Percentiles rank a stretch among this genome's conserved stretches.
phyloP scores from a whole-genome alignment of 2,888 invertebrate species.

The Rhyacophila evoluta region DNA sequence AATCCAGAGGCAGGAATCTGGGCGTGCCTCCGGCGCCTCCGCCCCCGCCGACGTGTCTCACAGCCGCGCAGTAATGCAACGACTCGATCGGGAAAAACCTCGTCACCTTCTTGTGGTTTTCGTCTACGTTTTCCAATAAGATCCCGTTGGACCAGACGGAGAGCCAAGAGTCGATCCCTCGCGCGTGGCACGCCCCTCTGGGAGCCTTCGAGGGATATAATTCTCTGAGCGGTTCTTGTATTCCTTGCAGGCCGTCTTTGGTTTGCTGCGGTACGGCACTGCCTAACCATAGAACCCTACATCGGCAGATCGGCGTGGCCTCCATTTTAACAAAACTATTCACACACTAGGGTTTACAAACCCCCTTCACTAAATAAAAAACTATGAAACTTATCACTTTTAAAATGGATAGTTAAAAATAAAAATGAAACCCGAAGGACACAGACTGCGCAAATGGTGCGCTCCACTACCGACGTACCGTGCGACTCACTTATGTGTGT shows the following conservation, averaged over 20 bases:
- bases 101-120: conserved; percentile 93
- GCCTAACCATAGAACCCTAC: conserved; percentile 96
- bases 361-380: neutral
- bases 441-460: conserved; percentile 1
- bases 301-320: conserved; percentile 95
- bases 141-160: conserved; percentile 98
- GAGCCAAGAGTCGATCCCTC: conserved; percentile 96
- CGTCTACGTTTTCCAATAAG: conserved; percentile 94
- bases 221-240: conserved; percentile 96
- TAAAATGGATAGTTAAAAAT: neutral
- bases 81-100: conserved; percentile 96
- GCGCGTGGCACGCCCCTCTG: conserved; percentile 77
- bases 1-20: conserved; percentile 94
- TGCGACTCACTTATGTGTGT: conserved; percentile 41
- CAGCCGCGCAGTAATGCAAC: conserved; percentile 95
- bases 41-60: conserved; percentile 84
- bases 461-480: conserved; percentile 24
- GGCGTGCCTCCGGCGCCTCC: conserved; percentile 77
- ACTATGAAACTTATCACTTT: neutral
- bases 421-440: conserved; percentile 7
- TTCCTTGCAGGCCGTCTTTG: conserved; percentile 96
- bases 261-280: conserved; percentile 97
- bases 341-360: neutral
- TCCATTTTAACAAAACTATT: conserved; percentile 63
- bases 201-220: conserved; percentile 93